Evolutionary conservation across 2,113 vertebrate species (phyloP).

Genomic region (Bufo bufo): DNA sequence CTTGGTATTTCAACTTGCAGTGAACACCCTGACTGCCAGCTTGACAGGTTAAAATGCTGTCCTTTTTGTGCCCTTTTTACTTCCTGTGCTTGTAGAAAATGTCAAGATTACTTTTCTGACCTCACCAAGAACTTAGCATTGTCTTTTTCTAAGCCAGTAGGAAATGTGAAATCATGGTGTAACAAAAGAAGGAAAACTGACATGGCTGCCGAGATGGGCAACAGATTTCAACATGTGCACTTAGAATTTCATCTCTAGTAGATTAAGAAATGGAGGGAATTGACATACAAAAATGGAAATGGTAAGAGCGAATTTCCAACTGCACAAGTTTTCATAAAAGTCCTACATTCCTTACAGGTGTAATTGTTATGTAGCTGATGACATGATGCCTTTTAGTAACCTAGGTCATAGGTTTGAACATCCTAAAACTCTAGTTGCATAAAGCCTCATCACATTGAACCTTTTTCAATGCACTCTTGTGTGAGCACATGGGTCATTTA

Average conservation of each 20-base stretch:
- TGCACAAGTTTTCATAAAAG: no score
- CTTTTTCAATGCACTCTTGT: no score
- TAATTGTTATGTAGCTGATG: no score
- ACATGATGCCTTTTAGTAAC: no score
- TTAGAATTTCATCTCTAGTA: background rate
- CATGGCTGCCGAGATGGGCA: conserved; percentile 78
- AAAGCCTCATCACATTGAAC: no score
- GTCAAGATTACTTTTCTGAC: conserved; percentile 77
- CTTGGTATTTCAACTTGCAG: conserved; percentile 62
- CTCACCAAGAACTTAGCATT: conserved; percentile 76
- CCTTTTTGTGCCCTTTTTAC: conserved; percentile 61
- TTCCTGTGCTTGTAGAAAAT: conserved; percentile 66
- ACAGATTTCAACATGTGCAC: background rate
- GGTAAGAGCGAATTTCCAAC: no score
- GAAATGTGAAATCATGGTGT: conserved; percentile 81
- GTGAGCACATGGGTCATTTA: no score
- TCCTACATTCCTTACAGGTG: no score
- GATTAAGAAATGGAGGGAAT: background rate
- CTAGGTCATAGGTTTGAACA: no score
- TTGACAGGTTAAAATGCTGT: conserved; percentile 66
- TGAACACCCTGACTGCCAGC: conserved; percentile 64
- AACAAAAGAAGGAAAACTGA: conserved; percentile 85
- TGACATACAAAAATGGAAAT: background rate
- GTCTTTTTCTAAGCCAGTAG: conserved; percentile 75
- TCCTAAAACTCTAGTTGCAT: no score